These are phyloP conservation scores for Nasonovia ribisnigri DNA, from an alignment of 2,888 invertebrate species.

Conservation along the genomic window DNA sequence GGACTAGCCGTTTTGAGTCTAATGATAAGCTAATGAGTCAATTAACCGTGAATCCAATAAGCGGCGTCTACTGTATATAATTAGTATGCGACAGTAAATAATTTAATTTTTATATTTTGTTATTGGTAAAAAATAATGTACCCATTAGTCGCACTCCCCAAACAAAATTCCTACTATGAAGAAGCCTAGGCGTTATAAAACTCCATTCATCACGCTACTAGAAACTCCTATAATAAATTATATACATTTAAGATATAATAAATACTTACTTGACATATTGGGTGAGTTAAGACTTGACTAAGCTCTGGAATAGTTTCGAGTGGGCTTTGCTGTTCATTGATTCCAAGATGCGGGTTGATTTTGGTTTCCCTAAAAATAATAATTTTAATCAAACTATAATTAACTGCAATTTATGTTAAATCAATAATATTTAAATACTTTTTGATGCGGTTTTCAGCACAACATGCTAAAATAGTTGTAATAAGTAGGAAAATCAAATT, in stretches of 20 bases:
- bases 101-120: too few relatives aligned
- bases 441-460: background rate
- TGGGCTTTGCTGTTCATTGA: conserved; percentile 36
- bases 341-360: conserved; percentile 42
- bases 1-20: too few relatives aligned
- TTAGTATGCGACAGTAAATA: too few relatives aligned
- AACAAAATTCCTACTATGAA: too few relatives aligned
- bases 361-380: conserved; percentile 48
- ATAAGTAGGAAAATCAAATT: background rate
- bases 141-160: too few relatives aligned
- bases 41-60: too few relatives aligned
- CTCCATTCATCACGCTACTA: too few relatives aligned
- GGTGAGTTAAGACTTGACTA: conserved; percentile 45
- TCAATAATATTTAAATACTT: conserved; percentile 1
- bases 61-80: too few relatives aligned
- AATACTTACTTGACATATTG: conserved; percentile 65
- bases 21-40: too few relatives aligned
- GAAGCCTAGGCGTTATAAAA: too few relatives aligned
- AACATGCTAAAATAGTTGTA: background rate
- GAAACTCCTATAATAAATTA: background rate
- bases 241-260: background rate
- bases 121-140: too few relatives aligned
- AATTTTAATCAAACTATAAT: background rate
- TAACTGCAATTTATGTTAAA: background rate
- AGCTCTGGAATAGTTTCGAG: conserved; percentile 52